Evolutionary conservation across 2,888 invertebrate species (phyloP).

Genomic region (Megamerina dolium): DNA sequence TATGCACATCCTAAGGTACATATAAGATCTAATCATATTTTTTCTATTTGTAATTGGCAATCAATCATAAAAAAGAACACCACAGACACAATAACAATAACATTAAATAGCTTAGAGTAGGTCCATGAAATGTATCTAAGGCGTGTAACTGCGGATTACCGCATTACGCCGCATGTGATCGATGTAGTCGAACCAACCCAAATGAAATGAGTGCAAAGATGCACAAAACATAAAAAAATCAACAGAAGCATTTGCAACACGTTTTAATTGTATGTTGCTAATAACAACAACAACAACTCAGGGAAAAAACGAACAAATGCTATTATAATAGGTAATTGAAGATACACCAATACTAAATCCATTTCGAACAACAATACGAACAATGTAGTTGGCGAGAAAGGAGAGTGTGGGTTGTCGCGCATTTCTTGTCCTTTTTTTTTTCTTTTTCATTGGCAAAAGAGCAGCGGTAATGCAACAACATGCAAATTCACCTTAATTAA

Average conservation of each 20-base stretch:
- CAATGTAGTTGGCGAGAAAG: constrained; percentile 7
- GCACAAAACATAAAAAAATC: constrained; percentile 1
- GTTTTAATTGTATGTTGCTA: background rate
- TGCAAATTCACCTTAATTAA: constrained; percentile 47
- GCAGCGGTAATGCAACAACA: constrained; percentile 25
- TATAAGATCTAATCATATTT: too few relatives aligned
- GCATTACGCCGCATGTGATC: constrained; percentile 39
- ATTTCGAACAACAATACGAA: constrained; percentile 10
- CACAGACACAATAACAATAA: constrained; percentile 2
- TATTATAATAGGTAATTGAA: background rate
- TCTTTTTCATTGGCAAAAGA: constrained; percentile 12
- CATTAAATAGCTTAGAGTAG: background rate
- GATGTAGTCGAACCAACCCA: constrained; percentile 23
- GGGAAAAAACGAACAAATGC: background rate
- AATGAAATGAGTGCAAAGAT: constrained; percentile 20
- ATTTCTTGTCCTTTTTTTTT: background rate
- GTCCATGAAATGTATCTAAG: constrained; percentile 34
- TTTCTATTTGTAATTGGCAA: constrained; percentile 11
- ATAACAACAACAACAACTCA: background rate
- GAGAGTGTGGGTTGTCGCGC: constrained; percentile 3
- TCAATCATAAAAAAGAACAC: constrained; percentile 14
- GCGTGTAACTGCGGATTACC: constrained; percentile 41
- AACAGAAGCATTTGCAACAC: background rate
- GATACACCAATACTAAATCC: background rate
- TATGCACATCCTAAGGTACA: too few relatives aligned